Evolutionary conservation across 1,140 invertebrate genomes (phyloP).

Genomic region (Nilaparvata lugens): DNA sequence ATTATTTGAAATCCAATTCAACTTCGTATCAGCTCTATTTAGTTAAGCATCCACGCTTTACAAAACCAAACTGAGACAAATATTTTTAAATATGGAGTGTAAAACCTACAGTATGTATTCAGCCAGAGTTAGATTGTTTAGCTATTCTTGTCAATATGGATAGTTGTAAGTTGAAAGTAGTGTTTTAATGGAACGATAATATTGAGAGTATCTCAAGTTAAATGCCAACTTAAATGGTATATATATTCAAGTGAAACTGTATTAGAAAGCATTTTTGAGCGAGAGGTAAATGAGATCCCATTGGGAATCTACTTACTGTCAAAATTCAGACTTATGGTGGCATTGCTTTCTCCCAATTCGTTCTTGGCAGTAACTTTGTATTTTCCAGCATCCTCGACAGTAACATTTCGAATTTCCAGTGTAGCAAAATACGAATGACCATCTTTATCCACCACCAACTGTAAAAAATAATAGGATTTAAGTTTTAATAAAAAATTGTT

Average conservation of each 20-base stretch:
- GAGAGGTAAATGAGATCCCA: background rate
- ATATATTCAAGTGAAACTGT: too few relatives aligned
- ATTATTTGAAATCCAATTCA: too few relatives aligned
- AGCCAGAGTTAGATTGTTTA: too few relatives aligned
- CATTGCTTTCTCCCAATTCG: constrained; percentile 91
- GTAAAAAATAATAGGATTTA: constrained; percentile 25
- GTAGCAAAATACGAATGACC: constrained; percentile 87
- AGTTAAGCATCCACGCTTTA: too few relatives aligned
- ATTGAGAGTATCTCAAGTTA: background rate
- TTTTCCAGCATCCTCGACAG: constrained; percentile 93
- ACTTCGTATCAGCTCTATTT: too few relatives aligned
- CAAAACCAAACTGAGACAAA: too few relatives aligned
- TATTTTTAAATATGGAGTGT: too few relatives aligned
- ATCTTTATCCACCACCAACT: constrained; percentile 82
- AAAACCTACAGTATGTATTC: too few relatives aligned
- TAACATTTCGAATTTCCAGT: constrained; percentile 86
- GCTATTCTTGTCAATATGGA: too few relatives aligned
- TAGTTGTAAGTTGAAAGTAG: too few relatives aligned
- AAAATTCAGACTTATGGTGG: constrained; percentile 92
- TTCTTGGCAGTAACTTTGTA: constrained; percentile 95
- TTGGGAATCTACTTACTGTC: constrained; percentile 72
- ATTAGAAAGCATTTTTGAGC: background rate
- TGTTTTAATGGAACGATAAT: too few relatives aligned
- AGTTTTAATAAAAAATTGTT: too few relatives aligned
- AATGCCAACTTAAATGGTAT: background rate